phyloP scores from a whole-genome alignment of 2,888 invertebrate genomes.

The Iphiclides podalirius region DNA sequence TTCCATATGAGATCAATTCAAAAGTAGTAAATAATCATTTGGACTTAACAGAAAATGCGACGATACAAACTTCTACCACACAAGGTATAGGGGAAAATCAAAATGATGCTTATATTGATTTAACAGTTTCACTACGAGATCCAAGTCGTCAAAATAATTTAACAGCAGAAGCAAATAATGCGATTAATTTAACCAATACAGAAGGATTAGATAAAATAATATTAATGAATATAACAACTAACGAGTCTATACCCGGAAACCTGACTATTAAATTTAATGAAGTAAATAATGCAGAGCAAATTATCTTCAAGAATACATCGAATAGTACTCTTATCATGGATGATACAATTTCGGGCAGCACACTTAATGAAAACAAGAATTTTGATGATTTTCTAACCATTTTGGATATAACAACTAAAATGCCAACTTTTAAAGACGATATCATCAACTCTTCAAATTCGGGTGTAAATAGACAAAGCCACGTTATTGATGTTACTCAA shows the following conservation, averaged over 20 bases:
- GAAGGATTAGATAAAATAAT: background rate
- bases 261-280: too few species aligned
- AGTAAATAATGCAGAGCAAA: too few species aligned
- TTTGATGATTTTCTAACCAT: conserved; percentile 36
- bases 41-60: background rate
- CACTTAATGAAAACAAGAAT: conserved; percentile 39
- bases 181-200: background rate
- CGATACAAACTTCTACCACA: background rate
- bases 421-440: conserved; percentile 42
- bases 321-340: conserved; percentile 18
- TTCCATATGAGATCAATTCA: background rate
- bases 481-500: background rate
- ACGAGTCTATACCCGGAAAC: too few species aligned
- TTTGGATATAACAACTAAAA: conserved; percentile 55
- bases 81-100: conserved; percentile 1
- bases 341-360: conserved; percentile 49
- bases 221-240: too few species aligned
- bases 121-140: conserved; percentile 25
- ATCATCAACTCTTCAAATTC: conserved; percentile 6
- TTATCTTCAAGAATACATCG: background rate
- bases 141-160: conserved; percentile 19
- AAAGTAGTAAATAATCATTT: background rate
- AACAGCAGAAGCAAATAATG: conserved; percentile 24
- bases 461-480: background rate
- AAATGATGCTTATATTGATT: conserved; percentile 13